Percentiles rank a stretch among this genome's conserved stretches.
Evolutionary conservation across 2,888 invertebrate genomes (phyloP).

Genomic region (Horisme vitalbata): DNA sequence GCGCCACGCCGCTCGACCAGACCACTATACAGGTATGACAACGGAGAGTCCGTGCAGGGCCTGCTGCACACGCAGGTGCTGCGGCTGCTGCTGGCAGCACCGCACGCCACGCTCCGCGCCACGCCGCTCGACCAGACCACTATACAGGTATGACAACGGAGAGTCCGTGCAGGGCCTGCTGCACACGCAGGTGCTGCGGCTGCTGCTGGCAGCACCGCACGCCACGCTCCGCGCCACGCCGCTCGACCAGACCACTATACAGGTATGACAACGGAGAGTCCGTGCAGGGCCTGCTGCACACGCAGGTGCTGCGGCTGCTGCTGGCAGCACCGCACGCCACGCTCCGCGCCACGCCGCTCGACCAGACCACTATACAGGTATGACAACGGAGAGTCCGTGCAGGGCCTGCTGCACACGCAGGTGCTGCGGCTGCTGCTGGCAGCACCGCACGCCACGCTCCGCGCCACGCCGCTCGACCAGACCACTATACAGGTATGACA

Average conservation of each 20-base stretch:
- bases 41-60: slow-evolving; percentile 85
- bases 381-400: slow-evolving; percentile 86
- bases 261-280: slow-evolving; percentile 84
- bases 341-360: slow-evolving; percentile 94
- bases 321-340: slow-evolving; percentile 95
- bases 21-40: slow-evolving; percentile 88
- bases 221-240: slow-evolving; percentile 95
- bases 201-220: slow-evolving; percentile 94
- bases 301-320: slow-evolving; percentile 91
- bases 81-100: slow-evolving; percentile 93
- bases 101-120: slow-evolving; percentile 93
- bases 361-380: slow-evolving; percentile 93
- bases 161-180: slow-evolving; percentile 82
- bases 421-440: slow-evolving; percentile 94
- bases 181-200: slow-evolving; percentile 88
- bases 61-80: slow-evolving; percentile 86
- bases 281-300: slow-evolving; percentile 75
- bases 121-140: slow-evolving; percentile 97
- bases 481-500: slow-evolving; percentile 90
- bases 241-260: slow-evolving; percentile 95
- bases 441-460: slow-evolving; percentile 93
- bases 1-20: slow-evolving; percentile 96
- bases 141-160: slow-evolving; percentile 85
- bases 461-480: slow-evolving; percentile 96
- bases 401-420: slow-evolving; percentile 76